Conservation (phyloP, 2,888 invertebrate genomes). For the Ormyrus nitidulus region DNA sequence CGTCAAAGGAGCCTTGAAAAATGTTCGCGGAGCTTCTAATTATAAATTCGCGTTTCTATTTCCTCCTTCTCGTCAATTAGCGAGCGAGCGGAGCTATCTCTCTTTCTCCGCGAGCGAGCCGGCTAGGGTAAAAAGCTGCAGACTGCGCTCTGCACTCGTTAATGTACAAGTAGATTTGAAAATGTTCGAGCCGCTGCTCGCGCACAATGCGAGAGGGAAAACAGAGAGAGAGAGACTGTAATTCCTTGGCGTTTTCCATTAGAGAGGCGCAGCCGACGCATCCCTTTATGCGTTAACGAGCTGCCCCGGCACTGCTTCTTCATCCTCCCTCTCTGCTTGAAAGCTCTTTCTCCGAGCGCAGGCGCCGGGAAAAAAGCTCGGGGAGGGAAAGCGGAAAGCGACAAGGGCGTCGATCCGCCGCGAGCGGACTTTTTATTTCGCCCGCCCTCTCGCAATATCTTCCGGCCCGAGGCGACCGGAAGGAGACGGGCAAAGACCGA, state of each 20-base stretch:
- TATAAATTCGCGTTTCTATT: slow-evolving; percentile 49
- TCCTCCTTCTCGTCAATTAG: slow-evolving; percentile 50
- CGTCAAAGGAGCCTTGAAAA: not conserved
- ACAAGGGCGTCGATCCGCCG: slow-evolving; percentile 34
- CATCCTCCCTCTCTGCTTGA: not conserved
- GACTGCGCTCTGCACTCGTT: slow-evolving; percentile 29
- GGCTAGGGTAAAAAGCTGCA: not conserved
- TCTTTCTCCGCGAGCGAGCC: not conserved
- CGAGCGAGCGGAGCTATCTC: slow-evolving; percentile 6
- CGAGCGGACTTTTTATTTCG: not conserved
- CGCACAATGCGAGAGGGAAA: slow-evolving; percentile 30
- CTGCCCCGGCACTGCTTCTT: slow-evolving; percentile 1
- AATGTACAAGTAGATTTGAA: slow-evolving; percentile 54
- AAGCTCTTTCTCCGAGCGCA: not conserved
- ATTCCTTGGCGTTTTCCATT: slow-evolving; percentile 53
- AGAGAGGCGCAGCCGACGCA: slow-evolving; percentile 39
- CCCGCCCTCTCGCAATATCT: slow-evolving; percentile 4
- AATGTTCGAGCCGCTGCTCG: slow-evolving; percentile 49
- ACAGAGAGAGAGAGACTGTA: slow-evolving; percentile 24
- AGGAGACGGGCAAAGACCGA: not conserved
- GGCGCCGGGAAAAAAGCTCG: slow-evolving; percentile 4
- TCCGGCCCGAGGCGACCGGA: slow-evolving; percentile 18
- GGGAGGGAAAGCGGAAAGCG: slow-evolving; percentile 1
- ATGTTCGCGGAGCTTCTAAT: slow-evolving; percentile 38
- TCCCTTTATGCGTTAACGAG: slow-evolving; percentile 51